Base-by-base conservation (phyloP, 2,113 vertebrate species). In the Zosterops borbonicus region DNA sequence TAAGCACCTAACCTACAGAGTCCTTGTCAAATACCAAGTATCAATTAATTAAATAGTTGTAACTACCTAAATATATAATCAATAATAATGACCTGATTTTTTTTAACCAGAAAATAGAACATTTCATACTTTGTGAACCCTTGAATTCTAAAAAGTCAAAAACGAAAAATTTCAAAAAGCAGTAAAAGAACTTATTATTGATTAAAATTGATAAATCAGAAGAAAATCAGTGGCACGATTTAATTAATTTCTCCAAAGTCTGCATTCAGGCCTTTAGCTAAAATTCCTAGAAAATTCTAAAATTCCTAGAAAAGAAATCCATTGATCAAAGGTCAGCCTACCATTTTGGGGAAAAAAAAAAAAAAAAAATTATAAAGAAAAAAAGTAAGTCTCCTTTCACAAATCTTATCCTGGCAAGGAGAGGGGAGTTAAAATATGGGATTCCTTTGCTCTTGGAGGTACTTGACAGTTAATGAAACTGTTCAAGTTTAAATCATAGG, bases 381-480 rank as follows among this genome's bases (percentile, higher is more conserved):
- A 90, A 93, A 88, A 73, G 86, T n/a, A 85, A 95, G 77, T 52
- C 91, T 91, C 95, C 95, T 90, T 89, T 82, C 89, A 89, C 95
- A 92, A 97, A 95, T 95, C 93, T 94, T 91, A 68, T 2, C 17
- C 77, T 50, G 83, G 86, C 62, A 77, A 69, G 83, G 49, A 92
- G 96, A 92, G 59, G 74, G 93, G 87, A 88, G 68, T 49, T 97
- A 92, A 95, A 95, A 90, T 92, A 96, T 93, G 95, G 83, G 92
- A 91, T 94, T 88, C 94, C 82, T 94, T 75, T 94, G 92, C 91
- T 95, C 96, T 56, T 56, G 35, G 89, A 93, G 95, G 95, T 92
- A 83, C 93, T 68, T 87, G 88, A 92, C 83, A 96, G 94, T 94
- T 96, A 96, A 96, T 96, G 95, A 92, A 96, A 96, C 69, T 88